phyloP scores from a whole-genome alignment of 2,113 vertebrate species.

The Chaetorhynchus papuensis region DNA sequence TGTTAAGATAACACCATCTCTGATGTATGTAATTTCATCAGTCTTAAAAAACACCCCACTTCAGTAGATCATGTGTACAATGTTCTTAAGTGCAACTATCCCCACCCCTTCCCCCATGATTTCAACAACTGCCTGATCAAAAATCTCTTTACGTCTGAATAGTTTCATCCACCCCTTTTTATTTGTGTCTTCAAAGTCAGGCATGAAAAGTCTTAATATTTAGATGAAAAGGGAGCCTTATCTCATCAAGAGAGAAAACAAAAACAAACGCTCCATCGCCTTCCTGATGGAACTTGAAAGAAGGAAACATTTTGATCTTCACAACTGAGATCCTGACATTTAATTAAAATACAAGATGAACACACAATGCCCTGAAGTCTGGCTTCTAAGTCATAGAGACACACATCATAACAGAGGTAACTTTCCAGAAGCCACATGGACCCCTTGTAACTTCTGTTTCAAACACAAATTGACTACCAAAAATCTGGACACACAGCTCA shows the following conservation, averaged over 20 bases:
- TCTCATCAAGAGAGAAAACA: neutral
- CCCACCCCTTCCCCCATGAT: neutral
- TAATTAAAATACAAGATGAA: constrained; percentile 26
- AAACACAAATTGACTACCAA: neutral
- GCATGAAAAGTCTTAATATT: constrained; percentile 28
- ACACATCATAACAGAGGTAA: neutral
- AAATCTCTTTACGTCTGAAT: neutral
- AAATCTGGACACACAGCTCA: neutral
- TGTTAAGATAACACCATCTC: neutral
- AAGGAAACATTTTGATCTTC: constrained; percentile 30
- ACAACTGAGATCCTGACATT: constrained; percentile 31
- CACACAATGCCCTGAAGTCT: neutral
- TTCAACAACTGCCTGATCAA: constrained; percentile 33
- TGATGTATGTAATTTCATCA: neutral
- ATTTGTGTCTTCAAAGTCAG: constrained; percentile 15
- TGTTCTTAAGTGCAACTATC: neutral
- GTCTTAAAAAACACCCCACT: rapidly evolving
- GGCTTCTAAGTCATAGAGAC: neutral
- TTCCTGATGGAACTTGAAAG: neutral
- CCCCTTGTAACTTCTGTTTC: neutral
- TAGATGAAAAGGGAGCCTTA: constrained; percentile 32
- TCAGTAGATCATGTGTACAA: neutral
- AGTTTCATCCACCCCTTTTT: neutral
- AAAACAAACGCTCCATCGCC: neutral
- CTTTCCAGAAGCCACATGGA: neutral